Conservation (phyloP, 53 echinoderm and acorn worm genomes). For the Temnopleurus reevesii region DNA sequence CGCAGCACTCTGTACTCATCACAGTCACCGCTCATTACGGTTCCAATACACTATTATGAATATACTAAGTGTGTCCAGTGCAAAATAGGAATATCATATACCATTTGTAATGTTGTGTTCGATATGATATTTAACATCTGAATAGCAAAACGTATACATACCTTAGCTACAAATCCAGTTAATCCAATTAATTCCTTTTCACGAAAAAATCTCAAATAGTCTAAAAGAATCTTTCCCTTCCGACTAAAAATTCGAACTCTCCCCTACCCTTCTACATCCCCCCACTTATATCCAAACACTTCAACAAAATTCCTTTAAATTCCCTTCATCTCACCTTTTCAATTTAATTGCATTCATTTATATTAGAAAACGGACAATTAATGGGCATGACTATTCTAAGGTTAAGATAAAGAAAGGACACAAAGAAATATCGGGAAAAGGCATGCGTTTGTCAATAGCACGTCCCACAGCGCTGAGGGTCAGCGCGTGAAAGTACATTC, state of each 20-base stretch:
- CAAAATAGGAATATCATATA: no score
- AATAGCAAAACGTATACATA: no score
- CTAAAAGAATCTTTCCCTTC: background rate
- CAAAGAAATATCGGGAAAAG: slow-evolving; percentile 29
- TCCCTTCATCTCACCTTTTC: slow-evolving; percentile 7
- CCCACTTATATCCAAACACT: slow-evolving; percentile 10
- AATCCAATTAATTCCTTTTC: background rate
- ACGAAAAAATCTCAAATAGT: background rate
- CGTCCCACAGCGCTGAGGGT: slow-evolving; percentile 44
- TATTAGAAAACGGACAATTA: slow-evolving; percentile 32
- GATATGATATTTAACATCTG: no score
- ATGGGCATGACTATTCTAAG: slow-evolving; percentile 41
- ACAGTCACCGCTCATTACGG: no score
- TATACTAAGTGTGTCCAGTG: no score
- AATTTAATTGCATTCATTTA: slow-evolving; percentile 37
- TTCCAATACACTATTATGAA: no score
- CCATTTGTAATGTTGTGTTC: no score
- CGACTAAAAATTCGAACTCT: background rate
- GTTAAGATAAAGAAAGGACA: slow-evolving; percentile 13
- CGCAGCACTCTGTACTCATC: no score
- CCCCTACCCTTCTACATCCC: background rate
- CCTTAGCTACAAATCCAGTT: no score
- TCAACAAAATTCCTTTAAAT: background rate
- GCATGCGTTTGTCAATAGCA: background rate
- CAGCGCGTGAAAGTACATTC: slow-evolving; percentile 38